Evolutionary conservation across 2,113 vertebrate genomes (phyloP), one percentile per base, ranked within the genome.

Genomic region (Globicephala melas): DNA sequence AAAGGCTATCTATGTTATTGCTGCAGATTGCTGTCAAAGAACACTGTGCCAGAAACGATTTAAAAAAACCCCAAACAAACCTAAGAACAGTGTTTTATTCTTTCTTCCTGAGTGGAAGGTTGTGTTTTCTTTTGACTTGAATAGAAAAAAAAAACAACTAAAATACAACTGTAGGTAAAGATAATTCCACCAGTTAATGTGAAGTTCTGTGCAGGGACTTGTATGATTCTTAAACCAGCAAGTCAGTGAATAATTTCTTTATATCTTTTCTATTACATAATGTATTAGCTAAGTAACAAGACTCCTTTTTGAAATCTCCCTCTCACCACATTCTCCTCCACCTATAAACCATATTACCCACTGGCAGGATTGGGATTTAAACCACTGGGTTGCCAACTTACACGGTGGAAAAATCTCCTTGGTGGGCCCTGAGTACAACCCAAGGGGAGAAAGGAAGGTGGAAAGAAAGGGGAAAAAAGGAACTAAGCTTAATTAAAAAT

Each of bases 151-250:
- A 91, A 63, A 11, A 3, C 53, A 96, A 95, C 91, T 97, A 95
- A 98, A 90, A 8, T 85, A 96, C 86, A 97, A 97, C 91, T 95
- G 63, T 76, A 96, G 89, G 83, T 97, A 90, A 94, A 98, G 91
- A 84, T 93, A 97, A 95, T 98, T 97, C 70, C 38, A 93, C 26
- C 36, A 94, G 70, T 67, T 97, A 96, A 97, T 96, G 97, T 96
- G 98, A 98, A 97, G 94, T 53, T 90, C 0, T 95, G 55, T 68
- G 82, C 79, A 95, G 53, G 55, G 65, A 92, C 79, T 77, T 97
- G 94, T 96, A 63, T 88, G 93, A 68, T 94, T 94, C 55, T 91
- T 97, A 73, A 96, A 96, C 31, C 31, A 83, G 47, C 81, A 93
- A 93, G 41, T 33, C 53, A 76, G 14, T 95, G 91, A 97, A 62